A percentile compares a stretch with the other conserved stretches of the same genome.
These are phyloP conservation scores for Pristionchus japonicus DNA, from an alignment of 2,888 invertebrate species.

Conservation along the genomic window DNA sequence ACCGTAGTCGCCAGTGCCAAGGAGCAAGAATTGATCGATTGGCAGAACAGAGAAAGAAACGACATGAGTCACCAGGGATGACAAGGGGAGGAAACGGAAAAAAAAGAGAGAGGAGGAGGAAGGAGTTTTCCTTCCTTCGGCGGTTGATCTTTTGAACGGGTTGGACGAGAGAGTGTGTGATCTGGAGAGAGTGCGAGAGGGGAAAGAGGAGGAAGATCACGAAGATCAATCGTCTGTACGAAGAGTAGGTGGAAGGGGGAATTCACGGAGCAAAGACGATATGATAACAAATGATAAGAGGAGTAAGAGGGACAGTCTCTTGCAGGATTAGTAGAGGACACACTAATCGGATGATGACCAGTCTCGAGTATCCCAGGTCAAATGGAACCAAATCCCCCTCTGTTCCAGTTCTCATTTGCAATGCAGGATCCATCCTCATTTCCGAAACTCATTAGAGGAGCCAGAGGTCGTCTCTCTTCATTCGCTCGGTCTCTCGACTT, in stretches of 20 bases:
- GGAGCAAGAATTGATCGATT: background rate
- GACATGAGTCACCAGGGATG: constrained; percentile 9
- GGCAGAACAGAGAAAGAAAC: background rate
- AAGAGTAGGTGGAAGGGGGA: background rate
- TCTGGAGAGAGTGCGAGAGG: background rate
- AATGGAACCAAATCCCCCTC: no score
- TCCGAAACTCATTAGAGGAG: background rate
- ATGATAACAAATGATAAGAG: constrained; percentile 39
- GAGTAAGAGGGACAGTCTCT: background rate
- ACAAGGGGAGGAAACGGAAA: background rate
- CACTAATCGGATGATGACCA: no score
- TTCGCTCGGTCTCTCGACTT: background rate
- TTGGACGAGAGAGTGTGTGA: constrained; percentile 4
- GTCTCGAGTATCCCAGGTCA: no score
- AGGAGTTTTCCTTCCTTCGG: background rate
- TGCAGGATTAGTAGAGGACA: background rate
- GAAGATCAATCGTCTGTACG: background rate
- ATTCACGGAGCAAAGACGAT: background rate
- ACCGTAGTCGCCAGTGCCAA: background rate
- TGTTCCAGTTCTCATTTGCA: background rate
- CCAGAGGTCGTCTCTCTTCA: background rate
- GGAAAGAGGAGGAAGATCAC: background rate
- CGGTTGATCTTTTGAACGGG: constrained; percentile 4
- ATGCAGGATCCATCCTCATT: background rate
- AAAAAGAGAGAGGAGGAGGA: background rate